Evolutionary conservation across 2,888 invertebrate species (phyloP), one percentile per base, ranked within the genome.

Genomic region (Erebia epiphron): DNA sequence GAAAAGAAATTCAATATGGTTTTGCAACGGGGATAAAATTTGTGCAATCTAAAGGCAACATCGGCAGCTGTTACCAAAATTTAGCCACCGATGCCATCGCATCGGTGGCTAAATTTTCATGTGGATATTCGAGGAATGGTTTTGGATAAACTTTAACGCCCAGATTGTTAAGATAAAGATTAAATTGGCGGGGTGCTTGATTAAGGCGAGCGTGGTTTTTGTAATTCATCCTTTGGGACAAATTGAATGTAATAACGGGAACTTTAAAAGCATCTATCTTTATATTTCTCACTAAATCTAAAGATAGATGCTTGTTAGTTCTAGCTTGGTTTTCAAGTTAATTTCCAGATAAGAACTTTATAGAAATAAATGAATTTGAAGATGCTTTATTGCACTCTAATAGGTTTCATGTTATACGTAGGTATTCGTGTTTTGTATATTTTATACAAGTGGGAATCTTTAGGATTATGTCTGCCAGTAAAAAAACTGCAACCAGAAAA

Each of bases 1-100:
- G 89, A 81, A 82, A 87, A 86, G 92, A 91, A 92, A 92, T 85
- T 85, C 88, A 90, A 93, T 93, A 93, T 87, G 82, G 82, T 79
- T 86, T 82, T 87, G 91, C 86, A 88, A 84, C 81, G 83, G 78
- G 84, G 90, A 92, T 90, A 91, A 90, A 90, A 90, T 91, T 92
- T 92, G 89, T 87, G 87, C 89, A 92, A 91, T 90, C 89, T 87
- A 79, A 78, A 86, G 83, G 82, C 82, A 80, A 78, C 82, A 88
- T 88, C 88, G 85, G 84, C 92, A 92, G 92, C 89, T 92, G 92
- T 83, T 90, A 78, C 84, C 87, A 83, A 83, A 88, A 86, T 88
- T 87, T 84, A 81, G 80, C 82, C 80, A 82, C 84, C 82, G 84
- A 85, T 80, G 84, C 82, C 83, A 86, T 82, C n/a, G n/a, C n/a